Evolutionary conservation across 2,113 vertebrate species (phyloP), one percentile per base, ranked within the genome.

Genomic region (Megalops atlanticus): DNA sequence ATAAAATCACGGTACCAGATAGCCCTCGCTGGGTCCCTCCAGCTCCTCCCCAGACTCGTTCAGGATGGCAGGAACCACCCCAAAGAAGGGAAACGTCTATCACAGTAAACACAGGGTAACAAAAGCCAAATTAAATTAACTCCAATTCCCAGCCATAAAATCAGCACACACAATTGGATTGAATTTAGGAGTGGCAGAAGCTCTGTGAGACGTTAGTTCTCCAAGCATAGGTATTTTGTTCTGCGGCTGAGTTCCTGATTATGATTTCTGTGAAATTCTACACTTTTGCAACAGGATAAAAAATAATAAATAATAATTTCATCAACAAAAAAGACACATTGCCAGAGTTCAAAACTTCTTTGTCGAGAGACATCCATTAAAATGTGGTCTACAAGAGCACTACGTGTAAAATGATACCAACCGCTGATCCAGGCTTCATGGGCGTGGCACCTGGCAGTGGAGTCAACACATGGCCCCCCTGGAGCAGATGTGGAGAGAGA

Each of bases 391-490:
- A 24, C 10, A n/a, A 31, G n/a, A 27, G 18, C 58, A 64, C 24
- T 8, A 80, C 41, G 71, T 74, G 54, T 4, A 45, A 41, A 89
- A 87, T 58, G 45, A 15, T 21, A 96, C 96, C 97, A 88, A 99
- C 98, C 0, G 98, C 97, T 85, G 98, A 99, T 84, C 98, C 98
- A 24, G 98, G 98, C 82, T 99, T 99, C 93, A 95, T 91, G 52
- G 96, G 95, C 0, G 93, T 99, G 64, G 97, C 97, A 3, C 94
- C 96, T 80, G 98, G 98, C 8, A 99, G 92, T 1, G 98, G 94
- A 0, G 98, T 98, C 91, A 99, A 85, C 88, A 99, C 97, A 40
- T 99, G 98, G 84, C 98, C 98, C 54, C 98, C 98, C 98, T 99
- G 90, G 77, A 68, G 84, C 12, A 54, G 70, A 81, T 91, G 78